These are phyloP conservation scores for Cranoglanis bouderius DNA, from an alignment of 2,113 vertebrate species.

Conservation along the genomic window DNA sequence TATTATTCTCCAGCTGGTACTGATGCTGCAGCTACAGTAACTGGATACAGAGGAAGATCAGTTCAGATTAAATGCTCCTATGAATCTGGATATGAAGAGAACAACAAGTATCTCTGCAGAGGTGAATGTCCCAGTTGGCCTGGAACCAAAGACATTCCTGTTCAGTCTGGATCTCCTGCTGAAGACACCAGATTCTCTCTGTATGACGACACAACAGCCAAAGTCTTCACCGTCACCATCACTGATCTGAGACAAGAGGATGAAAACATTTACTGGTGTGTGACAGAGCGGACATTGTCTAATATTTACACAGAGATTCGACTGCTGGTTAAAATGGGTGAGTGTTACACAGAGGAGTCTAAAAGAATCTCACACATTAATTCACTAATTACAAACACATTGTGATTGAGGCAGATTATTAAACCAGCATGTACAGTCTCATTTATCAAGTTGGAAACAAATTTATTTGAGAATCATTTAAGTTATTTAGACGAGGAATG, in stretches of 20 bases:
- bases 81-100: conserved; percentile 9
- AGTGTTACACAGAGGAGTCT: neutral
- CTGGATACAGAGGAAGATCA: conserved; percentile 51
- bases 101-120: conserved; percentile 60
- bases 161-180: conserved; percentile 8
- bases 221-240: conserved; percentile 62
- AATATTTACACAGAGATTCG: conserved; percentile 50
- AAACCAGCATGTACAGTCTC: too few relatives aligned
- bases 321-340: conserved; percentile 57
- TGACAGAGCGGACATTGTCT: neutral
- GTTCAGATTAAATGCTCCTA: conserved; percentile 58
- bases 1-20: neutral
- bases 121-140: conserved; percentile 29
- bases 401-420: neutral
- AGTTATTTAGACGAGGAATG: too few relatives aligned
- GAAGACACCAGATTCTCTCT: conserved; percentile 57
- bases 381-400: neutral
- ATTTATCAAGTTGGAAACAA: too few relatives aligned
- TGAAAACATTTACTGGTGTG: conserved; percentile 60
- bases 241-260: conserved; percentile 54
- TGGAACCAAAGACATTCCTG: neutral
- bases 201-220: conserved; percentile 16
- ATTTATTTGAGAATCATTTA: neutral
- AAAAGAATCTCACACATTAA: neutral
- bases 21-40: neutral